A percentile compares a stretch with the other conserved stretches of the same genome.
These are phyloP conservation scores for Andrena haemorrhoa DNA, from an alignment of 2,888 invertebrate genomes.

Conservation along the genomic window DNA sequence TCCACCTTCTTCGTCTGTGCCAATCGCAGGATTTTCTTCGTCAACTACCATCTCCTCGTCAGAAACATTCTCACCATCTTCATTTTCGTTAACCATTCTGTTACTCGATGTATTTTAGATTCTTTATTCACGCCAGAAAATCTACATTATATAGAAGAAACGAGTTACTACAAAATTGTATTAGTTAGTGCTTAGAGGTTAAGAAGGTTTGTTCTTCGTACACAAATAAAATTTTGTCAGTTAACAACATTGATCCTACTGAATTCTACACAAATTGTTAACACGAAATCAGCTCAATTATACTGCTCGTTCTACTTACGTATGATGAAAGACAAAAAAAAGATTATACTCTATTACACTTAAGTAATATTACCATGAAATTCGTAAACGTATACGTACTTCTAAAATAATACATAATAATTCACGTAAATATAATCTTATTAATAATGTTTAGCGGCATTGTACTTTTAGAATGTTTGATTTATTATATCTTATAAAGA, in stretches of 20 bases:
- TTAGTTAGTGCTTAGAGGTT: conserved; percentile 30
- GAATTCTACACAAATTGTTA: not conserved
- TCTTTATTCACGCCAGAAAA: not conserved
- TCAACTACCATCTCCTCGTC: conserved; percentile 54
- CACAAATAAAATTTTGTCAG: not conserved
- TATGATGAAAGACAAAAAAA: not conserved
- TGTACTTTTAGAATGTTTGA: not conserved
- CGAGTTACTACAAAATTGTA: not conserved
- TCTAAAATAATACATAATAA: not conserved
- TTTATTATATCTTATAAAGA: not conserved
- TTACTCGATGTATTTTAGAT: not conserved
- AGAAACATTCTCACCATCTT: not conserved
- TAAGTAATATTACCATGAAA: not conserved
- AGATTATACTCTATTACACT: not conserved
- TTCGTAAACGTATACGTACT: not conserved
- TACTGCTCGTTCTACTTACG: not conserved
- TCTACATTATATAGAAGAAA: not conserved
- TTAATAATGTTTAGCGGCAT: not conserved
- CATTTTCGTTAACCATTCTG: conserved; percentile 19
- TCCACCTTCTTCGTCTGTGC: conserved; percentile 89
- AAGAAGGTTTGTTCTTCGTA: not conserved
- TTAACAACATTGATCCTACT: not conserved
- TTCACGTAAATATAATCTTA: not conserved
- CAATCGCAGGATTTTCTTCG: conserved; percentile 26
- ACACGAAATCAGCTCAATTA: not conserved